These are phyloP conservation scores for Hyposoter didymator DNA, from an alignment of 2,888 invertebrate species.

Conservation along the genomic window DNA sequence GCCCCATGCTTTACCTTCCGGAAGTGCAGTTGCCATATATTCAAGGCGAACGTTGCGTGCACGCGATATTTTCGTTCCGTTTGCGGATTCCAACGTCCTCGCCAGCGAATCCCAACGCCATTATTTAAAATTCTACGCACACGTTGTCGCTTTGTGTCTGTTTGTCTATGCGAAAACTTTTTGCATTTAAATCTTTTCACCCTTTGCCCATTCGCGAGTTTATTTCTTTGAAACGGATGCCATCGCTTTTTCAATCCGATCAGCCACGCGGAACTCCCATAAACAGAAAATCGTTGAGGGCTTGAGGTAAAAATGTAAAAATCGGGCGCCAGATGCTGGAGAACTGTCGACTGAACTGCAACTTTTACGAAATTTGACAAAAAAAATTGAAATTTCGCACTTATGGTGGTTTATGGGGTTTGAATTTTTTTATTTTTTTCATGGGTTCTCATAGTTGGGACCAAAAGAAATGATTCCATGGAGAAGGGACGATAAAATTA, in stretches of 20 bases:
- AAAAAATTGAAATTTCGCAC: background rate
- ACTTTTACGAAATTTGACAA: background rate
- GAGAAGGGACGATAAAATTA: no score
- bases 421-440: no score
- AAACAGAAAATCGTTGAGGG: background rate
- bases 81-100: conserved; percentile 54
- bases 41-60: conserved; percentile 55
- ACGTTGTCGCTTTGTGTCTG: background rate
- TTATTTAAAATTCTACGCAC: background rate
- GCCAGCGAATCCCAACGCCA: conserved; percentile 38
- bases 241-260: conserved; percentile 51
- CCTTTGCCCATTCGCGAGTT: conserved; percentile 23
- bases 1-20: conserved; percentile 31
- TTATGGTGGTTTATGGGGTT: no score
- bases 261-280: conserved; percentile 54
- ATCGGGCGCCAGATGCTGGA: conserved; percentile 11
- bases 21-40: conserved; percentile 62
- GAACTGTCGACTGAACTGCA: background rate
- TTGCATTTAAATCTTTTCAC: conserved; percentile 2
- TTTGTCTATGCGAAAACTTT: background rate
- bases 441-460: no score
- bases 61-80: conserved; percentile 60
- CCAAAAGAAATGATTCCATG: no score
- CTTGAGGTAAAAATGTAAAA: conserved; percentile 33
- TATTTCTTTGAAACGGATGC: background rate